Percentiles rank a stretch among this genome's conserved stretches.
These are phyloP conservation scores for Neria commutata DNA, from an alignment of 2,888 invertebrate species.

Conservation along the genomic window DNA sequence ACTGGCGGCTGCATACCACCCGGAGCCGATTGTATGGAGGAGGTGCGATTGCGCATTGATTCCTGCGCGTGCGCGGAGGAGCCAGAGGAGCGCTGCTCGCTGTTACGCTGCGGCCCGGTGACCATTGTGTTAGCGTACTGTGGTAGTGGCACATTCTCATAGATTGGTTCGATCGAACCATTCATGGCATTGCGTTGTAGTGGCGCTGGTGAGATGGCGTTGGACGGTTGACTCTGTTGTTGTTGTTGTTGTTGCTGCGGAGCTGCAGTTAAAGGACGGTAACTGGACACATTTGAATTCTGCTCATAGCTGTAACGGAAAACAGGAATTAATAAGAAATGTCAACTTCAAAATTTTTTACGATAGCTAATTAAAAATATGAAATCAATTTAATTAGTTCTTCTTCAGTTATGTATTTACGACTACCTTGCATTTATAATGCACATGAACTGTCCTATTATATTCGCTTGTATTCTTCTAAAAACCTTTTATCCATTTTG, in stretches of 20 bases:
- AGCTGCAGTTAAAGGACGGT: slow-evolving; percentile 62
- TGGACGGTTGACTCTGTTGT: slow-evolving; percentile 32
- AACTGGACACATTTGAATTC: slow-evolving; percentile 55
- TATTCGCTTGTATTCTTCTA: no score
- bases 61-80: slow-evolving; percentile 38
- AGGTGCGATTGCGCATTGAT: slow-evolving; percentile 64
- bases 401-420: no score
- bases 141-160: slow-evolving; percentile 79
- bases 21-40: slow-evolving; percentile 75
- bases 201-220: slow-evolving; percentile 37
- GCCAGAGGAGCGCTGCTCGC: slow-evolving; percentile 37
- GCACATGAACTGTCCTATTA: no score
- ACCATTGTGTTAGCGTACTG: slow-evolving; percentile 39
- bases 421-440: no score
- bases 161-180: slow-evolving; percentile 76
- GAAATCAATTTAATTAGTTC: no score
- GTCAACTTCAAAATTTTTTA: neutral
- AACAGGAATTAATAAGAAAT: neutral
- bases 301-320: slow-evolving; percentile 34
- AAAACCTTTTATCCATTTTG: no score
- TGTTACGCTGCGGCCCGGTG: slow-evolving; percentile 34
- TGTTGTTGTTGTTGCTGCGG: slow-evolving; percentile 43
- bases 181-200: slow-evolving; percentile 61
- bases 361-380: no score
- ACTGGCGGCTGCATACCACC: slow-evolving; percentile 63